phyloP scores from a whole-genome alignment of 1,140 invertebrate genomes.

The Glossosoma conforme region DNA sequence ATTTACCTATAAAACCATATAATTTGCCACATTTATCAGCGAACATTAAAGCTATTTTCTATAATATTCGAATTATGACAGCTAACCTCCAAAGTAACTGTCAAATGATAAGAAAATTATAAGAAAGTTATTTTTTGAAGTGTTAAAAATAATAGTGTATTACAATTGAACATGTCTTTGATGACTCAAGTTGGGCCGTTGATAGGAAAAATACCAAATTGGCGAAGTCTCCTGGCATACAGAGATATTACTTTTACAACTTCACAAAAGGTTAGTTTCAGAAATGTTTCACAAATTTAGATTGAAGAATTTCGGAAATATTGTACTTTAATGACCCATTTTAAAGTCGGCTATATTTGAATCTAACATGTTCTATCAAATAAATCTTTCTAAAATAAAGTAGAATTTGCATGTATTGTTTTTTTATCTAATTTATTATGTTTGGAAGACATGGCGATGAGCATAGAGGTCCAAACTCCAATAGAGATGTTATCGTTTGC shows the following conservation, averaged over 20 bases:
- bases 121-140: conserved; percentile 9
- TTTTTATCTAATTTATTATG: conserved; percentile 4
- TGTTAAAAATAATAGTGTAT: not conserved
- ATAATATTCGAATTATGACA: no score
- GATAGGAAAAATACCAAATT: conserved; percentile 24
- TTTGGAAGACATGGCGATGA: no score
- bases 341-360: not conserved
- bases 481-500: no score
- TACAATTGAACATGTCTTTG: conserved; percentile 23
- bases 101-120: conserved; percentile 7
- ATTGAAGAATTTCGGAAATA: not conserved
- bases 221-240: conserved; percentile 19
- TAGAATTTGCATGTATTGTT: conserved; percentile 5
- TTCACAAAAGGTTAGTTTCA: conserved; percentile 26
- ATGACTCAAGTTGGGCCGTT: conserved; percentile 27
- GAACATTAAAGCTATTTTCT: no score
- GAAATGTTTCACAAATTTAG: not conserved
- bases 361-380: not conserved
- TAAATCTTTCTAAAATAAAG: not conserved
- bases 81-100: conserved; percentile 23
- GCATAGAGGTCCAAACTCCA: no score
- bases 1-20: no score
- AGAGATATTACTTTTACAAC: conserved; percentile 29
- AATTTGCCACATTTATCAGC: no score
- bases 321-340: not conserved